Base-by-base conservation (phyloP, 2,888 invertebrate species). In the Sylvicola cinctus region DNA sequence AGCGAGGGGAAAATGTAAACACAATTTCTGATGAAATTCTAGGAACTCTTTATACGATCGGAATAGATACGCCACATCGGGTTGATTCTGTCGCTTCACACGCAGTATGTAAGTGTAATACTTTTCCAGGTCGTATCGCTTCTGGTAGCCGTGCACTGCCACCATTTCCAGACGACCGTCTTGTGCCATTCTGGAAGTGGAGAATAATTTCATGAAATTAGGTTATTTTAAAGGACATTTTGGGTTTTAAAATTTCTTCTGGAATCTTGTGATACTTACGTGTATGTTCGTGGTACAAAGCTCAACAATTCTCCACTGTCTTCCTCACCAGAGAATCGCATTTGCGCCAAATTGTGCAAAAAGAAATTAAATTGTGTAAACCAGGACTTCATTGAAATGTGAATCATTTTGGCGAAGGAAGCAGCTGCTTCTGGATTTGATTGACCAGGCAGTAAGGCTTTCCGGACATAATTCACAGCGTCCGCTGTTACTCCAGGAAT, bases 291-390 rank as follows among this genome's bases (percentile, higher is more conserved):
- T 1, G 93, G 90, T 51, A 91, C 85, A 61, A 98, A 96, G 1
- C 90, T 87, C 4, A 98, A 62, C 11, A 90, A 60, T 43, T 81
- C 79, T 23, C 73, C 80, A 43, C 66, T 77, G 41, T 67, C 70
- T 47, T 84, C 84, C 42, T 88, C 88, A n/a, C 79, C 80, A 36
- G 80, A 75, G 46, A 91, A 91, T 43, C 90, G 66, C 47, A 91
- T 61, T 54, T 96, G 95, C 2, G 91, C 91, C 50, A 96, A 60
- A 56, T 93, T 93, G 62, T 98, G 98, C 33, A 96, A 65, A 63
- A 98, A 95, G 63, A 98, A 98, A 63, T 98, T 98, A 47, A 95
- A 81, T 40, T 93, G 93, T 0, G 95, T 93, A 50, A 91, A 95
- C 69, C 79, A 75, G 23, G 78, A 81, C 60, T 87, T 85, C 38